A percentile compares a stretch with the other conserved stretches of the same genome.
These are phyloP conservation scores for Lacanobia wlatinum DNA, from an alignment of 2,888 invertebrate genomes.

Conservation along the genomic window DNA sequence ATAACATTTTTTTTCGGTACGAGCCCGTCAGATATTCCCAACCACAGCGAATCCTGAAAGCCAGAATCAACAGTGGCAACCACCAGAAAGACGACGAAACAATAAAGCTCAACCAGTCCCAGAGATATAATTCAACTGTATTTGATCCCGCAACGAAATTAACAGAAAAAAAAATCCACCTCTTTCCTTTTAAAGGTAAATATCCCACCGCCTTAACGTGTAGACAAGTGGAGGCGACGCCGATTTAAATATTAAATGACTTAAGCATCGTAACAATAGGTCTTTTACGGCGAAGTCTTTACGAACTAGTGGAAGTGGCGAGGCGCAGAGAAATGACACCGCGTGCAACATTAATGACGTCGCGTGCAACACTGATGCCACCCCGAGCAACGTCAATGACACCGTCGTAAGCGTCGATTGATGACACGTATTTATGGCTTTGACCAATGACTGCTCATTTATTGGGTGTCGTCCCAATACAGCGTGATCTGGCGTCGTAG, in stretches of 20 bases:
- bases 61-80: too few relatives aligned
- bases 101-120: too few relatives aligned
- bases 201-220: not conserved
- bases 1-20: too few relatives aligned
- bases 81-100: too few relatives aligned
- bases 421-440: not conserved
- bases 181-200: not conserved
- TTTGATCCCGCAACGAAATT: too few relatives aligned
- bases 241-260: conserved; percentile 26
- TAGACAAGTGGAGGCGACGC: conserved; percentile 19
- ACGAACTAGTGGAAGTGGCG: conserved; percentile 7
- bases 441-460: not conserved
- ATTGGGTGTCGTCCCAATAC: not conserved
- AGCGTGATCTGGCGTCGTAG: too few relatives aligned
- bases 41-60: too few relatives aligned
- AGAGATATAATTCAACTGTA: too few relatives aligned
- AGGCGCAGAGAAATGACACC: not conserved
- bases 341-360: not conserved
- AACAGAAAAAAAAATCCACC: too few relatives aligned
- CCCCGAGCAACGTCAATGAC: not conserved
- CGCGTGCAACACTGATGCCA: not conserved
- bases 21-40: too few relatives aligned
- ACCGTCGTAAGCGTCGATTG: not conserved
- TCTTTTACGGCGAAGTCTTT: conserved; percentile 27
- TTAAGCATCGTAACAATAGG: not conserved